Conservation (phyloP, 2,797 vertebrate species). For the Microchirus variegatus region DNA sequence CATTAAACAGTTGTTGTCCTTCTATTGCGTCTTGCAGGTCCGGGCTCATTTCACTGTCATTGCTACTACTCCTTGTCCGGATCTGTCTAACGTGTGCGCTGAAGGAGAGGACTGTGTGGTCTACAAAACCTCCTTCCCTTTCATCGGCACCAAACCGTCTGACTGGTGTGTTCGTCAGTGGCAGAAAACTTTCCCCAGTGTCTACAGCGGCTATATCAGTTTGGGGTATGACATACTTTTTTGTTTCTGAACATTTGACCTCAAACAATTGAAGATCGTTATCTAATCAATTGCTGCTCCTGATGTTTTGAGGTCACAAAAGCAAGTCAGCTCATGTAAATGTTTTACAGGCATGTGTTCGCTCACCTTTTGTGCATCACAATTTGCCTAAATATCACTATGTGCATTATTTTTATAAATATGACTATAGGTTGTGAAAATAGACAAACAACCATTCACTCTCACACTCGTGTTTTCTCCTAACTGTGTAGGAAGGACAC, state of each 20-base stretch:
- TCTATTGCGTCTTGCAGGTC: constrained; percentile 53
- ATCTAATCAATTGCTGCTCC: too few relatives aligned
- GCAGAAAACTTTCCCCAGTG: constrained; percentile 67
- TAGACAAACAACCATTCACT: background rate
- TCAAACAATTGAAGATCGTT: background rate
- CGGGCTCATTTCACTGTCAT: constrained; percentile 72
- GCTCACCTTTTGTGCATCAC: too few relatives aligned
- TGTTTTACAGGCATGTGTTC: too few relatives aligned
- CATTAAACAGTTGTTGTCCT: too few relatives aligned
- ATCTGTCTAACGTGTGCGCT: constrained; percentile 49
- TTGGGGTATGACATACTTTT: constrained; percentile 57
- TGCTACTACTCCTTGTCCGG: constrained; percentile 52
- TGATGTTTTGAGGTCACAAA: too few relatives aligned
- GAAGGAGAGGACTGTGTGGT: constrained; percentile 54
- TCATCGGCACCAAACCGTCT: constrained; percentile 54
- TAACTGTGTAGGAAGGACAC: constrained; percentile 39
- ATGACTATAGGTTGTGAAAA: too few relatives aligned
- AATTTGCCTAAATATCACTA: too few relatives aligned
- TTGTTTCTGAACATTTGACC: background rate
- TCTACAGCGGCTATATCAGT: constrained; percentile 41
- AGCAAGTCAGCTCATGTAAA: too few relatives aligned
- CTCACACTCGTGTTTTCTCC: background rate
- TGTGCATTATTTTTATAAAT: too few relatives aligned
- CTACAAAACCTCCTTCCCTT: constrained; percentile 38
- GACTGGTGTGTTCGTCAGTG: constrained; percentile 80